Percentiles rank a stretch among this genome's conserved stretches.
These are phyloP conservation scores for Xenops minutus DNA, from an alignment of 2,797 vertebrate species.

Conservation along the genomic window DNA sequence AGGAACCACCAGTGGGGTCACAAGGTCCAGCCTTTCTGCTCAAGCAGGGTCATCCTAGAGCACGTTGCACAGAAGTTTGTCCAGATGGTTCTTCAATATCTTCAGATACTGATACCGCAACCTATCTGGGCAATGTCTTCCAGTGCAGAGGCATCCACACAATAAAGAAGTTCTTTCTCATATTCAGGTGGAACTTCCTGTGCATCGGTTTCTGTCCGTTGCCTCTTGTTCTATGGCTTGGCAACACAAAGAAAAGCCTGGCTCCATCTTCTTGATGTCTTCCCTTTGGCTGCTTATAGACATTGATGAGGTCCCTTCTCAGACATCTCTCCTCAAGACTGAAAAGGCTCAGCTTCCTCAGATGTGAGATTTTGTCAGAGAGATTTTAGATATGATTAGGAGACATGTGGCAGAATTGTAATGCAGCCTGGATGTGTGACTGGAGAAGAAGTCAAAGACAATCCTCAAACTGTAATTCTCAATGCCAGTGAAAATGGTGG, in stretches of 20 bases:
- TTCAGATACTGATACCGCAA: neutral
- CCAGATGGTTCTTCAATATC: neutral
- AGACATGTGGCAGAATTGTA: neutral
- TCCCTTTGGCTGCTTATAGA: neutral
- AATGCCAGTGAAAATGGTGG: neutral
- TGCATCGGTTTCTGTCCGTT: fast-evolving
- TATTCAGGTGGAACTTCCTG: neutral
- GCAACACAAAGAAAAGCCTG: neutral
- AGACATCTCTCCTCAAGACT: neutral
- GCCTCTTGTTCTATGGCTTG: neutral
- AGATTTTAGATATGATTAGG: neutral
- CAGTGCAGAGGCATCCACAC: no score
- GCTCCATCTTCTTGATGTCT: neutral
- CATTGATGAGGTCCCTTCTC: neutral
- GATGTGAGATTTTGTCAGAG: neutral
- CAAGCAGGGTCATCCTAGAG: neutral
- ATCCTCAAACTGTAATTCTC: neutral
- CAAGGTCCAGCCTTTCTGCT: neutral
- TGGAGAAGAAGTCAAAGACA: neutral
- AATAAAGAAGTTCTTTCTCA: neutral
- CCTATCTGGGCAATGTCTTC: neutral
- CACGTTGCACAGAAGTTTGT: neutral
- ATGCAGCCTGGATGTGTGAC: neutral
- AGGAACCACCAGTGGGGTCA: neutral
- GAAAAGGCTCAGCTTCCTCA: neutral